Evolutionary conservation across 2,888 invertebrate species (phyloP), one percentile per base, ranked within the genome.

Genomic region (Epistrophella euchroma): DNA sequence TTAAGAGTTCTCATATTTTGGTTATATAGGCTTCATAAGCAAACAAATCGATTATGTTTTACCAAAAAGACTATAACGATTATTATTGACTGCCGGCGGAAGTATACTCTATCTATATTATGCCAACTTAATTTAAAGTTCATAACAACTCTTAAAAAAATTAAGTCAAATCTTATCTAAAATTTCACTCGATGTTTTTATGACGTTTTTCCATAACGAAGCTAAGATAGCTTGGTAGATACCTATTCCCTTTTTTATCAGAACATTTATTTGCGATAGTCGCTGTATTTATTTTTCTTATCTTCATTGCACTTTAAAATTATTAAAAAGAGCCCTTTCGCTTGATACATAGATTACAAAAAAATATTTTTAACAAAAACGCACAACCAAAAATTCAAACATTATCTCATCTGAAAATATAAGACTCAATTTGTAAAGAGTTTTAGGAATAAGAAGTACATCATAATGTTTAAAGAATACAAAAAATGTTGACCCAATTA

Each of bases 401-500:
- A 9, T 43, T 43, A 62, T 58, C 40, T 45, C 62, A 28, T 64
- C 45, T 17, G 11, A 64, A 45, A 60, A 6, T 6, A 28, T 37
- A 13, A 43, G 19, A 58, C 28, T 28, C 4, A 28, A 28, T 28
- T 28, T 28, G 6, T 28, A 15, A 7, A 37, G 7, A 25, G 22
- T 62, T 43, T n/a, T 35, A 60, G 62, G 28, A 45, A n/a, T 40
- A 60, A 56, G 17, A 11, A 55, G 11, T n/a, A 35, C 13, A 58
- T 58, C 58, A 37, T 13, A 60, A 25, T 25, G 9, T 28, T 25
- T 45, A 13, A 13, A 25, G 43, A 64, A 28, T 1, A 43, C 9
- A 28, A 28, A 62, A 40, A 62, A 40, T 40, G 62, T 28, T 64
- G 62, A 64, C 62, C 62, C 62, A 64, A 64, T 43, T 43, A 62